A percentile compares a stretch with the other conserved stretches of the same genome.
phyloP scores from a whole-genome alignment of 2,113 vertebrate species.

The Sander lucioperca region DNA sequence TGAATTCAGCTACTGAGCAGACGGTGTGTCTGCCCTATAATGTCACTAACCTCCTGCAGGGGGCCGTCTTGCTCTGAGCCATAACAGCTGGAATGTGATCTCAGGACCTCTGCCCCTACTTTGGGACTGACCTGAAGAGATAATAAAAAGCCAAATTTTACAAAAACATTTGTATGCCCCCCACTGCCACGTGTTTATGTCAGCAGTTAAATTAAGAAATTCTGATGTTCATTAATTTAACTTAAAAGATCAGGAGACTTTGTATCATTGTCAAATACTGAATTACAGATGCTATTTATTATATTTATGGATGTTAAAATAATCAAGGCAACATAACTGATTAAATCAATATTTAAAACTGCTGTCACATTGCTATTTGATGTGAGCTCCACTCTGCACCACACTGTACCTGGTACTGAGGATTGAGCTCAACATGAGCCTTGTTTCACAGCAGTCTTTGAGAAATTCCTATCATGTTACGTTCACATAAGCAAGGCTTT shows the following conservation, averaged over 20 bases:
- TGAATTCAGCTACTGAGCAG: background rate
- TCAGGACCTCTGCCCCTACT: background rate
- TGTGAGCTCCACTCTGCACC: constrained; percentile 28
- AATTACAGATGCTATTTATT: background rate
- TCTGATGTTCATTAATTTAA: background rate
- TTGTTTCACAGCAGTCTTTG: constrained; percentile 40
- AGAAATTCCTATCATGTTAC: constrained; percentile 56
- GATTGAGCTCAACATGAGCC: constrained; percentile 49
- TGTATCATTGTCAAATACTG: background rate
- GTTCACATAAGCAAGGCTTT: constrained; percentile 61
- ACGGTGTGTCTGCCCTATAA: background rate
- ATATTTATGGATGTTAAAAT: background rate
- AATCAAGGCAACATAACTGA: background rate
- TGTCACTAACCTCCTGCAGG: constrained; percentile 48
- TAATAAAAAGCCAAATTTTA: background rate
- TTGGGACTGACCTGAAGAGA: background rate
- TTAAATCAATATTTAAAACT: background rate
- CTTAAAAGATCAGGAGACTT: background rate
- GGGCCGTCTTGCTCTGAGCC: constrained; percentile 33
- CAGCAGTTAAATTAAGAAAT: background rate
- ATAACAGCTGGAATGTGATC: background rate
- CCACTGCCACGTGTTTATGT: background rate
- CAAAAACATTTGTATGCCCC: background rate
- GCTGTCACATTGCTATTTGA: background rate
- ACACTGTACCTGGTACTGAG: constrained; percentile 51